Conservation (phyloP, 2,113 vertebrate genomes). For the Sakesphorus luctuosus region DNA sequence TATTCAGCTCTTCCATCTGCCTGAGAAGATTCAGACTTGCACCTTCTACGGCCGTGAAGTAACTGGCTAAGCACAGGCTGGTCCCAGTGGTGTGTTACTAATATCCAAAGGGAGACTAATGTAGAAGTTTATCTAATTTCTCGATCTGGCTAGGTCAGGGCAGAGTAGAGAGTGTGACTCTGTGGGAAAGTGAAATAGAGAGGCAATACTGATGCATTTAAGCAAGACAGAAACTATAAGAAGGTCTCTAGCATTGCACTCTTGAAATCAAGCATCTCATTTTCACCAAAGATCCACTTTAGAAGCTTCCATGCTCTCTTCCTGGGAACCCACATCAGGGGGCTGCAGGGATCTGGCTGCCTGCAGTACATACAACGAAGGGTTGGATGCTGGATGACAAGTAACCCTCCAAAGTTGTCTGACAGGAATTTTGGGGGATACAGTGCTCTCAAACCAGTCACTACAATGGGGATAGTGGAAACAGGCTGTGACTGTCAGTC, state of each 20-base stretch:
- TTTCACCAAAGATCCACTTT: neutral
- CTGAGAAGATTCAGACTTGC: neutral
- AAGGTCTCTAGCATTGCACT: neutral
- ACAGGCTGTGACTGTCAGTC: neutral
- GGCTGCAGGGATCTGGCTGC: neutral
- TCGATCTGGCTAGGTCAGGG: neutral
- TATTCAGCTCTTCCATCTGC: neutral
- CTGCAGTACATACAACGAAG: neutral
- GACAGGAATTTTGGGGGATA: neutral
- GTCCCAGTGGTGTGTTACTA: neutral
- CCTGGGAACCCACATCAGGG: fast-evolving
- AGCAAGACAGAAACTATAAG: neutral
- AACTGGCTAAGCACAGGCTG: neutral
- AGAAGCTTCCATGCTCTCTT: neutral
- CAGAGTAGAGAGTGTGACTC: neutral
- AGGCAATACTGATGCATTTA: neutral
- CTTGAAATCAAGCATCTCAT: neutral
- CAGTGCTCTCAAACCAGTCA: neutral
- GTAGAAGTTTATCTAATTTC: neutral
- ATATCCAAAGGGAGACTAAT: neutral
- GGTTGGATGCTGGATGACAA: neutral
- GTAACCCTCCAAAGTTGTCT: neutral
- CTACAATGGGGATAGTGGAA: neutral
- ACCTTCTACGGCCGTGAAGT: neutral
- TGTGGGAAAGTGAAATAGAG: neutral